Evolutionary conservation across 2,888 invertebrate genomes (phyloP), one percentile per base, ranked within the genome.

Genomic region (Polydrusus cervinus): DNA sequence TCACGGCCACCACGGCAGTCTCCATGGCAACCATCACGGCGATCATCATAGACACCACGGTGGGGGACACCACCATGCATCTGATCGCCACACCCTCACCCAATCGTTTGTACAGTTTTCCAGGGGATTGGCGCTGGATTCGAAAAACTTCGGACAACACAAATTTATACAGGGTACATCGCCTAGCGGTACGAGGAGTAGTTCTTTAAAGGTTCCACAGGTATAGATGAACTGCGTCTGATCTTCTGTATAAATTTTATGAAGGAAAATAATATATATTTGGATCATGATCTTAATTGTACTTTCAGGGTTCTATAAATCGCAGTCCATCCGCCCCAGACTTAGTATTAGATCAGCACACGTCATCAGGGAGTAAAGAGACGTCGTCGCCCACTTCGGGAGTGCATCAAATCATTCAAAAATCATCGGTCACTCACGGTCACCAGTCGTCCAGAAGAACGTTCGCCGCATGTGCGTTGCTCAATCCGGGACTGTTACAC

Each of bases 401-500:
- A 7, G 73, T 70, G 18, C 68, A 79, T 16, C 78, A 75, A 18
- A 68, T 74, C 47, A 74, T 76, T 16, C 77, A 79, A 11, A 67
- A 74, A 55, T 78, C 76, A 10, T 74, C 73, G 40, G 74, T 70
- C 45, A 71, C 77, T 9, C 78, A 78, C 51, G 73, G 78, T 8
- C 78, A 78, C 51, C 78, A 79, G 0, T 74, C 78, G 30, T 78
- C 79, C 0, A 78, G 80, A 45, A 81, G 82, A 69, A 83, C 82
- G 18, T 87, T 88, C 67, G 87, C 88, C 0, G 90, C 91, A 0
- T 89, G 89, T 78, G 88, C 90, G 0, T 85, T 92, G 49, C 86
- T 93, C 25, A 92, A 92, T 83, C 92, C 93, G 76, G 89, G 90
- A 20, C 86, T 91, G 40, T 89, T 94, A 62, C 92, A 93, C 70